Base-by-base conservation (phyloP, 2,113 vertebrate species). In the Mustelus asterias region DNA sequence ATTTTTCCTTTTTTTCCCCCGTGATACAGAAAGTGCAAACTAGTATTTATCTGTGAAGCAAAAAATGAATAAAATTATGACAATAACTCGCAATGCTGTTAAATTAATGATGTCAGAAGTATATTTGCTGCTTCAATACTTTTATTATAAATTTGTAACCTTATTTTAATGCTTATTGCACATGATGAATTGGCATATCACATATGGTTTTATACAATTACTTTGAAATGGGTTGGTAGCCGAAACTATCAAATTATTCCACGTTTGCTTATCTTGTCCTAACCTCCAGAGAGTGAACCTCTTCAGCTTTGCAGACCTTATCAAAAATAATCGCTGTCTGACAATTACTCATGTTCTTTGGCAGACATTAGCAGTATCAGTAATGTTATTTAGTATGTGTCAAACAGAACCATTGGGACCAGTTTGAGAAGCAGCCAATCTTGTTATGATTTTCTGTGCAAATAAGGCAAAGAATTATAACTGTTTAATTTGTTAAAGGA, bases 231-330 rank as follows among this genome's bases (percentile, higher is more conserved):
- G 69, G 69, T 95, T 72, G 41, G 44, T 95, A 72, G 67, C 94
- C 67, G 72, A 95, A 94, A 94, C 92, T 67, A 94, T 65, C 65
- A 94, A 94, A 94, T 72, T 76, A 95, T 72, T 95, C 94, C 94
- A 76, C 26, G 41, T 76, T 95, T 72, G 11, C 26, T 95, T 54
- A 95, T 72, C 69, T 95, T 54, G 44, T 54, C 67, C 69, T 72
- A 95, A 95, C 67, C 94, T 94, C 92, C 41, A 44, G 63, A 70
- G 65, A 94, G 65, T 44, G 44, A 94, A 70, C 63, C 63, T 95
- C 67, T 72, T 95, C 69, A 72, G 94, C 69, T 95, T 95, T 95
- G 94, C 22, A 72, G 94, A 76, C 67, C 37, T 95, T 72, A 95
- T 95, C 41, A 72, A 95, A 95, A 95, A 44, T 72, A 76, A 95